These are phyloP conservation scores for Suncus etruscus DNA, from an alignment of 2,113 vertebrate species.

Conservation along the genomic window DNA sequence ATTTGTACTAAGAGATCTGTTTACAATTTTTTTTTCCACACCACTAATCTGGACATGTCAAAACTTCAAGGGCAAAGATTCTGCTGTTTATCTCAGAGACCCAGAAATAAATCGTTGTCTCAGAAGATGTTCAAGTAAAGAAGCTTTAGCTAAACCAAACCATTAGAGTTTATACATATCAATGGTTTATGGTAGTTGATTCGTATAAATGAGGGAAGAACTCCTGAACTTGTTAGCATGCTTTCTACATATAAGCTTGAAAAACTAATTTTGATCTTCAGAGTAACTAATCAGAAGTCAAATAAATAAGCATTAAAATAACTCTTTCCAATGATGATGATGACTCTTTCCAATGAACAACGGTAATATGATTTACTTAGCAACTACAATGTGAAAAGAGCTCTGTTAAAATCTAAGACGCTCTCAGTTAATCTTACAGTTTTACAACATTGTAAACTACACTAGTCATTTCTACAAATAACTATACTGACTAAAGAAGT, in stretches of 20 bases:
- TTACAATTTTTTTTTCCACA: slow-evolving; percentile 17
- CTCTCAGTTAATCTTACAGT: background rate
- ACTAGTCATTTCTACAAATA: background rate
- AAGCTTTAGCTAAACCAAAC: background rate
- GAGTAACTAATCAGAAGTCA: background rate
- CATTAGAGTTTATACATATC: background rate
- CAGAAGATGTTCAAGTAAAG: background rate
- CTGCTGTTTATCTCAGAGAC: background rate
- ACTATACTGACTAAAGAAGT: background rate
- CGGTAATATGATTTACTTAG: background rate
- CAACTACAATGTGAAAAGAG: background rate
- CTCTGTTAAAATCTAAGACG: background rate
- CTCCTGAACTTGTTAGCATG: background rate
- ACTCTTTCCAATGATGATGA: background rate
- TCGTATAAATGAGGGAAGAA: slow-evolving; percentile 16
- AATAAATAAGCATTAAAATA: background rate
- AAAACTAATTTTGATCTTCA: background rate
- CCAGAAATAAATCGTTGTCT: background rate
- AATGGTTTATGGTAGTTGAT: background rate
- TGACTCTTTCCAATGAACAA: no score
- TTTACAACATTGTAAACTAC: background rate
- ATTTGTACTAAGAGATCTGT: background rate
- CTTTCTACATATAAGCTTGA: background rate
- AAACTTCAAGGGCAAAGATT: background rate
- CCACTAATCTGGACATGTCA: background rate